These are phyloP conservation scores for Brachypodius melanocephalos DNA, from an alignment of 2,113 vertebrate species.

Conservation along the genomic window DNA sequence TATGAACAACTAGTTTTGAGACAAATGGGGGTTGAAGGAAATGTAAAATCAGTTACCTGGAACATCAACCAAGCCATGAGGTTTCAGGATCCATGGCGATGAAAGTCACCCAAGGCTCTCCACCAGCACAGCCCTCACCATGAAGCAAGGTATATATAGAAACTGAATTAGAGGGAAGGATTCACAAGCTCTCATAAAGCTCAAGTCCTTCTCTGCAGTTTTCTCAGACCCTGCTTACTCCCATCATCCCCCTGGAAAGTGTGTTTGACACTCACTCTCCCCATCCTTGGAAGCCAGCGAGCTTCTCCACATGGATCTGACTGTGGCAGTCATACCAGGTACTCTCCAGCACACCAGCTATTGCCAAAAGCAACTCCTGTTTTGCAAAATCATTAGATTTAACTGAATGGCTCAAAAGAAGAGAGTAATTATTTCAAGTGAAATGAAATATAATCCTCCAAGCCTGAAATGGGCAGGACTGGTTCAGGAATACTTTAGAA, in stretches of 20 bases:
- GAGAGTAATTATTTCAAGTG: neutral
- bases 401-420: neutral
- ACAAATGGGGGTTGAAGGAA: neutral
- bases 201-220: neutral
- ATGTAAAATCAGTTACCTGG: neutral
- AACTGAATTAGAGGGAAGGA: neutral
- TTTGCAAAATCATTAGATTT: neutral
- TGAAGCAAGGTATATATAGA: neutral
- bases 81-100: neutral
- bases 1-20: neutral
- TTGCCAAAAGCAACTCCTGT: neutral
- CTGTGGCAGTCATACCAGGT: neutral
- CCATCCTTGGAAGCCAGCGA: accelerated
- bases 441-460: neutral
- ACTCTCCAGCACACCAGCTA: neutral
- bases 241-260: neutral
- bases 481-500: neutral
- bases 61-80: neutral
- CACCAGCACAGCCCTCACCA: neutral
- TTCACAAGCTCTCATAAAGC: neutral
- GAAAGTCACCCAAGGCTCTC: neutral
- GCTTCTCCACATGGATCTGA: accelerated
- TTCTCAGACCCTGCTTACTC: neutral
- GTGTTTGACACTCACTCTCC: neutral
- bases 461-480: neutral